phyloP scores from a whole-genome alignment of 2,888 invertebrate species.

The Campoletis raptor region DNA sequence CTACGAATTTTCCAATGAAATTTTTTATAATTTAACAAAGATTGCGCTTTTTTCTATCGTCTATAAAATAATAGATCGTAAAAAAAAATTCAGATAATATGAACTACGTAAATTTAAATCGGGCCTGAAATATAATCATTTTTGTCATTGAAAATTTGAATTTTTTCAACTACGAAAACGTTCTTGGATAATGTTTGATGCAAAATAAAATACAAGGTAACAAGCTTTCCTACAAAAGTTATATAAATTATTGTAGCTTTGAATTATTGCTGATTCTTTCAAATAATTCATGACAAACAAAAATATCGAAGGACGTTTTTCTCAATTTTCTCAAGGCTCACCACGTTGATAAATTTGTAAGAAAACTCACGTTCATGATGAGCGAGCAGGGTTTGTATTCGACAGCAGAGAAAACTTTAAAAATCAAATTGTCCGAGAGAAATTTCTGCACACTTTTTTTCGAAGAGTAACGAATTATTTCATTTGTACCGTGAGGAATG shows the following conservation, averaged over 20 bases:
- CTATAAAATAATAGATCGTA: too few relatives aligned
- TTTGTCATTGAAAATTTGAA: too few relatives aligned
- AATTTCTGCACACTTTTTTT: background rate
- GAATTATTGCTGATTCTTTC: background rate
- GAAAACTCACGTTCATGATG: constrained; percentile 61
- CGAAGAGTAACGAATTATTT: background rate
- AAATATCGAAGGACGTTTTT: background rate
- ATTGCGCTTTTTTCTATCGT: too few relatives aligned
- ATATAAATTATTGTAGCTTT: background rate
- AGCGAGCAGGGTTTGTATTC: background rate
- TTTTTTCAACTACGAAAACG: background rate
- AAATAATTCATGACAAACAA: background rate
- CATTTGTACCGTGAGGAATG: background rate
- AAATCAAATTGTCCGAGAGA: background rate
- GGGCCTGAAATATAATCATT: too few relatives aligned
- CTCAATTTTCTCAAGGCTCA: background rate
- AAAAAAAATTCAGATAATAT: too few relatives aligned
- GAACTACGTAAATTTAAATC: too few relatives aligned
- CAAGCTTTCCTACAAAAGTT: background rate
- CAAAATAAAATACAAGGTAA: background rate
- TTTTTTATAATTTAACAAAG: too few relatives aligned
- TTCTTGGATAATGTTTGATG: background rate
- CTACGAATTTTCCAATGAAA: too few relatives aligned
- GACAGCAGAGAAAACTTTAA: background rate
- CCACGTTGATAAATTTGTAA: background rate